Base-by-base conservation (phyloP, 2,888 invertebrate genomes). In the Eumerus sabulonum region DNA sequence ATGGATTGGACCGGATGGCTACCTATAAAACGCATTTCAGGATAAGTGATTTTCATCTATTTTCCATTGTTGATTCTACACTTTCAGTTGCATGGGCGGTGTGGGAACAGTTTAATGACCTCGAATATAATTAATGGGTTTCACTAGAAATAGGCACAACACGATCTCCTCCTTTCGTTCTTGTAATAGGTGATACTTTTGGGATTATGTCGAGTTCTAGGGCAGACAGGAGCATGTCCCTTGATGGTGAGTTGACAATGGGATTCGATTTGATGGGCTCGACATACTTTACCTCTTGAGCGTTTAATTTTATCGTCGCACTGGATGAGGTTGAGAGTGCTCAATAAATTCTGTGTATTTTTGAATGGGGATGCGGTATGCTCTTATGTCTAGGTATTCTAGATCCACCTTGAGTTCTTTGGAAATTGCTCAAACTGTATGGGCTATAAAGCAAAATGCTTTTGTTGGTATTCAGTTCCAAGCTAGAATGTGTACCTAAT, bases 211-310 rank as follows among this genome's bases (percentile, higher is more conserved):
- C 7, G 27, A 4, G 7, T 27, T 27, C 3, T 42, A 27, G 42
- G 45, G 27, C 27, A 7, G 27, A 27, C 27, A 4, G 27, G 7
- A 16, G n/a, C 17, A 17, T 38, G 40, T 53, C 40, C 38, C 38
- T 17, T 27, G 44, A 38, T 16, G 44, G 7, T 5, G 14, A 42
- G n/a, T 56, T 17, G 14, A 35, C 13, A 59, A 12, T 18, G 17
- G 9, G 19, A 59, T 53, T 68, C 60, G 19, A 60, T 68, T 53
- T 68, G 51, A 53, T 27, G 27, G 47, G 47, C 45, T 27, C 51
- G 45, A 60, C 68, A 60, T 53, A 45, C 45, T 17, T 59, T 3
- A 13, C 44, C 19, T 19, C 17, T 27, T 27, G 19, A 59, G 51
- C 35, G 38, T 68, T 60, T 59, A 59, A 51, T 59, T 68, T 51